These are phyloP conservation scores for Acanthococcus lagerstroemiae DNA, from an alignment of 2,888 invertebrate species.

Conservation along the genomic window DNA sequence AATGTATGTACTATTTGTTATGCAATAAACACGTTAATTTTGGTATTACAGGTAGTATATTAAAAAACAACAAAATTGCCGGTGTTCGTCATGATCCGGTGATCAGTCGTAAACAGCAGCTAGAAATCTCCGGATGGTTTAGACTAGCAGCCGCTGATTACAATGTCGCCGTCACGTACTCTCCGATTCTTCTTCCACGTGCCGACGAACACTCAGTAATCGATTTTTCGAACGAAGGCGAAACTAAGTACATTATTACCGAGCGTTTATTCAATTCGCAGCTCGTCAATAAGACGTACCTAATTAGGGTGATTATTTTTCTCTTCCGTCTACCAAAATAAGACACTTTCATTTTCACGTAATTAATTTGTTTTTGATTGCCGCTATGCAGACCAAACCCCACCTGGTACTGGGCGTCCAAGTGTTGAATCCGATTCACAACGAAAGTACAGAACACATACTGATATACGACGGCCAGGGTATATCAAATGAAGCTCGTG, in stretches of 20 bases:
- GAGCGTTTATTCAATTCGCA: slow-evolving; percentile 51
- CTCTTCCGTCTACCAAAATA: not conserved
- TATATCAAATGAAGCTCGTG: slow-evolving; percentile 42
- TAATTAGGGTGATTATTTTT: slow-evolving; percentile 39
- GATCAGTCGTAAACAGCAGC: slow-evolving; percentile 68
- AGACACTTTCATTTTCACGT: not conserved
- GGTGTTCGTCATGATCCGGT: slow-evolving; percentile 90
- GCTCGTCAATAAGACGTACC: slow-evolving; percentile 41
- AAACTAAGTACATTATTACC: slow-evolving; percentile 72
- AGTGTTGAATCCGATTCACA: slow-evolving; percentile 79
- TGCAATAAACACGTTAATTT: not conserved
- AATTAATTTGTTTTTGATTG: not conserved
- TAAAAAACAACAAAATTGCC: slow-evolving; percentile 72
- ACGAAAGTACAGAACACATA: slow-evolving; percentile 75
- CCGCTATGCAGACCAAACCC: slow-evolving; percentile 51
- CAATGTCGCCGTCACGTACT: slow-evolving; percentile 58
- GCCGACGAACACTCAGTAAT: slow-evolving; percentile 16
- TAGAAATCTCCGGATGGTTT: slow-evolving; percentile 90
- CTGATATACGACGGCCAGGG: slow-evolving; percentile 57
- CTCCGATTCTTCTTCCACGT: slow-evolving; percentile 61
- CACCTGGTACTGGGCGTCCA: slow-evolving; percentile 74
- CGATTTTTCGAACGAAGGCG: slow-evolving; percentile 43
- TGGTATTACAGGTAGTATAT: slow-evolving; percentile 51
- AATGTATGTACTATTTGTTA: not conserved
- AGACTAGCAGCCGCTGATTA: slow-evolving; percentile 56